phyloP scores from a whole-genome alignment of 2,113 vertebrate genomes.

The Neofelis nebulosa region DNA sequence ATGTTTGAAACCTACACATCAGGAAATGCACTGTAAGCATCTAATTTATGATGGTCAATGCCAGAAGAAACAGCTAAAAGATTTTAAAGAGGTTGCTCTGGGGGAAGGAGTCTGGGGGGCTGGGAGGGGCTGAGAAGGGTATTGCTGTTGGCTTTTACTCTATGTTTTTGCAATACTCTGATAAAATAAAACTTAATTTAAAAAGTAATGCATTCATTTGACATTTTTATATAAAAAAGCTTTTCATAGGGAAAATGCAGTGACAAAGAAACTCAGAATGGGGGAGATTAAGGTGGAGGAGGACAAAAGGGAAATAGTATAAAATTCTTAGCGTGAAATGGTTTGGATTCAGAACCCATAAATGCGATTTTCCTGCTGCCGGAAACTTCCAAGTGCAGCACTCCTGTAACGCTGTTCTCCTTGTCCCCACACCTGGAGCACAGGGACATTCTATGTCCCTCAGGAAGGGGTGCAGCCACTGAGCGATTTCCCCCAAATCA shows the following conservation, averaged over 20 bases:
- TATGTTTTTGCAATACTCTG: neutral
- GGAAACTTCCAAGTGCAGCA: neutral
- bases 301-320: conserved; percentile 9
- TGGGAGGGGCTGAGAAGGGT: neutral
- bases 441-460: neutral
- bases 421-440: neutral
- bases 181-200: conserved; percentile 33
- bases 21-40: neutral
- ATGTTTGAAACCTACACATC: neutral
- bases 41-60: neutral
- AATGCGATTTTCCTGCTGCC: neutral
- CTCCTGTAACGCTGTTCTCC: neutral
- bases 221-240: conserved; percentile 35
- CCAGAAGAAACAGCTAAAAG: neutral
- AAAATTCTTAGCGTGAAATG: neutral
- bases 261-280: conserved; percentile 40
- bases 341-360: neutral
- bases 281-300: neutral
- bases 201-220: conserved; percentile 28
- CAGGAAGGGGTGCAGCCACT: neutral
- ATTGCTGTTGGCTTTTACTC: neutral
- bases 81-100: neutral
- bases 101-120: neutral
- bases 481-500: neutral
- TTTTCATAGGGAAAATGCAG: conserved; percentile 5